Percentiles rank a stretch among this genome's conserved stretches.
Evolutionary conservation across 2,113 vertebrate species (phyloP).

Genomic region (Oophaga pumilio): DNA sequence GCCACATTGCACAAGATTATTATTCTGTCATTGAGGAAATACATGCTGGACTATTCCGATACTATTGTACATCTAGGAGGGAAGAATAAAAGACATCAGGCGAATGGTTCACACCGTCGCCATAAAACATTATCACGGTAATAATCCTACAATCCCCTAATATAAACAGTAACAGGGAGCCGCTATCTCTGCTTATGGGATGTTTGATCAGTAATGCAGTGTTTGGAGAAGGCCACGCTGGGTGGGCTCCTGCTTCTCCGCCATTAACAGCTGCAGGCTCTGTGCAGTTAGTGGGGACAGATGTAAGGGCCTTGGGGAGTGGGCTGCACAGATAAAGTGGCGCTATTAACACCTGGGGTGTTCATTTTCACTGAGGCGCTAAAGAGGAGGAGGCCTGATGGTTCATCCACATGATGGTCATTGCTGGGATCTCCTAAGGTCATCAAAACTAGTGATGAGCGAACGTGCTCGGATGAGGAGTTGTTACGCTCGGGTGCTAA

Average conservation of each 20-base stretch:
- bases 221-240: constrained; percentile 30
- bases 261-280: constrained; percentile 8
- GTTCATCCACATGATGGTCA: neutral
- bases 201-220: neutral
- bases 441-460: too few relatives aligned
- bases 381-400: neutral
- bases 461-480: too few relatives aligned
- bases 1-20: too few relatives aligned
- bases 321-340: neutral
- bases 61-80: neutral
- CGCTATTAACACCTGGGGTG: constrained; percentile 33
- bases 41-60: neutral
- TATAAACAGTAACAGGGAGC: constrained; percentile 20
- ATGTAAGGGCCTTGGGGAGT: neutral
- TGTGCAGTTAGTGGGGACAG: constrained; percentile 19
- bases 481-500: too few relatives aligned
- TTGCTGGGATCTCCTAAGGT: neutral
- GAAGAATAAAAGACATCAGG: neutral
- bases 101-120: neutral
- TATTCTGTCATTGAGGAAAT: neutral
- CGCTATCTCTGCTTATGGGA: neutral
- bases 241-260: constrained; percentile 56
- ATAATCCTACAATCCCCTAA: neutral
- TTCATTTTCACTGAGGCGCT: neutral
- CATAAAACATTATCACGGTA: neutral